These are phyloP conservation scores for Microcebus tavaratra DNA, from an alignment of 2,113 vertebrate genomes.

Conservation along the genomic window DNA sequence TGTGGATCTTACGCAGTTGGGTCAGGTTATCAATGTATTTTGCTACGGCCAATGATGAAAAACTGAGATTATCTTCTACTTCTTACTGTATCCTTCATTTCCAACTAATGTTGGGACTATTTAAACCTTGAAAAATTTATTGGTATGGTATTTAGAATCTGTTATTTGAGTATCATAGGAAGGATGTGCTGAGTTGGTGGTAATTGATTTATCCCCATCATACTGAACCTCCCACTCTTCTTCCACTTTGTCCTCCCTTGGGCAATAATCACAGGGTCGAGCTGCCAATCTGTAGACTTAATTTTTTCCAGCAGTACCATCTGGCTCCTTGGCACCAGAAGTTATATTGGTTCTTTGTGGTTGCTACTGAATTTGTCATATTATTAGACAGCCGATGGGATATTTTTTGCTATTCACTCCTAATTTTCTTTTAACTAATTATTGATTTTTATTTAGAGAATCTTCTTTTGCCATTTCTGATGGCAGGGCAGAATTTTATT, in stretches of 20 bases:
- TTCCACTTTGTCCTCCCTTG: conserved; percentile 87
- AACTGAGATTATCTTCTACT: conserved; percentile 35
- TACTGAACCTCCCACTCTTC: conserved; percentile 84
- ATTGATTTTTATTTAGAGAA: conserved; percentile 71
- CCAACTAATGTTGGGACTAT: conserved; percentile 30
- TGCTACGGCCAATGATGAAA: neutral
- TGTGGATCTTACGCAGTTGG: neutral
- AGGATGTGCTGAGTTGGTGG: conserved; percentile 80
- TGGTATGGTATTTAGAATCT: conserved; percentile 71
- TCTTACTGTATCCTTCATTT: conserved; percentile 39
- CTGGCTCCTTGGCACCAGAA: conserved; percentile 88
- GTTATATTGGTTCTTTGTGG: conserved; percentile 83
- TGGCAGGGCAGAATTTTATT: conserved; percentile 50
- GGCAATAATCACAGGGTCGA: conserved; percentile 87
- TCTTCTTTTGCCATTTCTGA: conserved; percentile 54
- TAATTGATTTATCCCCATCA: conserved; percentile 88
- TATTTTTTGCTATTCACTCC: conserved; percentile 68
- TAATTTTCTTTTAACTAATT: conserved; percentile 73
- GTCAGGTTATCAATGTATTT: neutral
- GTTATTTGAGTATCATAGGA: conserved; percentile 79
- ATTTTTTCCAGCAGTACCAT: conserved; percentile 89
- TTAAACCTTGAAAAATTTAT: conserved; percentile 54
- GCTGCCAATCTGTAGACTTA: conserved; percentile 88
- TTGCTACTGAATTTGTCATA: conserved; percentile 85
- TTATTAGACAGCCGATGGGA: conserved; percentile 77